Evolutionary conservation across 1,140 invertebrate species (phyloP).

Genomic region (Drosophila erecta): DNA sequence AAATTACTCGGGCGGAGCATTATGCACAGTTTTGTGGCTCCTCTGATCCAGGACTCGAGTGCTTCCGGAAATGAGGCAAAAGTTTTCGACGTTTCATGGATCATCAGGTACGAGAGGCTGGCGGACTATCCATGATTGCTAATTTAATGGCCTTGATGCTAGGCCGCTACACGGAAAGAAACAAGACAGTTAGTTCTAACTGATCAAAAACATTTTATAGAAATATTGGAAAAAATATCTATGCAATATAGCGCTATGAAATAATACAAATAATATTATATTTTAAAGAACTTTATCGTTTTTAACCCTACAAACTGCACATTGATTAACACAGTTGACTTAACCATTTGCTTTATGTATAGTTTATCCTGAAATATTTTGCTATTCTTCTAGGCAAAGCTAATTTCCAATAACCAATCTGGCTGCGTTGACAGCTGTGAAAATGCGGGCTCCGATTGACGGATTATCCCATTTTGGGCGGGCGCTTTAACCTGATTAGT

Average conservation of each 20-base stretch:
- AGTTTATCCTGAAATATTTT: background rate
- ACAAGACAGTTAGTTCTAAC: too few species aligned
- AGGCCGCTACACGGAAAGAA: too few species aligned
- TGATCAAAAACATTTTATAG: too few species aligned
- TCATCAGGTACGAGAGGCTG: constrained; percentile 25
- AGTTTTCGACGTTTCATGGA: constrained; percentile 11
- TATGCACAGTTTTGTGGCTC: constrained; percentile 29
- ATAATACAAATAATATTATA: too few species aligned
- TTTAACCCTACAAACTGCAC: too few species aligned
- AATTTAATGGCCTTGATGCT: constrained; percentile 27
- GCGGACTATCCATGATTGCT: constrained; percentile 5
- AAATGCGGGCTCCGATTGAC: constrained; percentile 36
- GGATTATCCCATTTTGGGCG: constrained; percentile 38
- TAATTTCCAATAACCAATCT: background rate
- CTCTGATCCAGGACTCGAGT: constrained; percentile 6
- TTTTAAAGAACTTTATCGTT: too few species aligned
- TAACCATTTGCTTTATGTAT: background rate
- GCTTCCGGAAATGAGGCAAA: constrained; percentile 8
- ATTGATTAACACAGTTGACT: too few species aligned
- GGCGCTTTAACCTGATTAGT: constrained; percentile 16
- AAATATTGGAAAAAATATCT: too few species aligned
- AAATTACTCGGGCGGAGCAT: constrained; percentile 69
- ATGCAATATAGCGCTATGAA: too few species aligned
- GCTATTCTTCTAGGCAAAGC: background rate
- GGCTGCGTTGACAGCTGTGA: constrained; percentile 19